Evolutionary conservation across 2,797 vertebrate species (phyloP), one percentile per base, ranked within the genome.

Genomic region (Manis javanica): DNA sequence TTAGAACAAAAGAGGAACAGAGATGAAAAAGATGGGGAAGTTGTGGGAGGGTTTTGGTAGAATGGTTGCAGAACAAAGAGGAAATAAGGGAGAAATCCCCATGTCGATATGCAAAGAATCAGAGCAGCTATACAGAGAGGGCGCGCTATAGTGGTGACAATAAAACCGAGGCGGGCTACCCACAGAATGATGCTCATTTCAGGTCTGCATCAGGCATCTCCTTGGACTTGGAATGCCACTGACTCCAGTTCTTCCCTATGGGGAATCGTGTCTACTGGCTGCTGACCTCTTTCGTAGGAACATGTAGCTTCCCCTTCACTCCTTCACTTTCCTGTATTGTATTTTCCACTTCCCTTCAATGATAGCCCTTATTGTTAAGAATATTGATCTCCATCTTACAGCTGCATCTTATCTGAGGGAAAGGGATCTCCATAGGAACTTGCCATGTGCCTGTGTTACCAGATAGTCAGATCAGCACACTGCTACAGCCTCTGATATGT

Each of bases 151-250:
- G 1, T 13, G 39, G 63, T 39, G 53, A 12, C 46, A 84, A 46
- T 42, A 31, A n/a, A 66, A 37, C 2, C 7, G 5, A 13, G 9
- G 10, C 5, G 12, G 7, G 10, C 11, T 37, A 66, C 3, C 0
- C 8, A 19, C 11, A 77, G 15, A 51, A 66, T 2, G n/a, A 19
- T 3, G 15, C 31, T 63, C 53, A 49, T 3, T 2, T 2, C 15
- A 7, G 23, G 5, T 11, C 34, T n/a, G 4, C 2, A 3, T 14
- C 2, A 78, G 4, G n/a, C 61, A 34, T 21, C 37, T 68, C 11
- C 18, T 31, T 9, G 34, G 10, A 77, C 18, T 51, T 37, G 11
- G 13, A 84, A 87, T 7, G 15, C 9, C 9, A 57, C 4, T 23
- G 31, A 57, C 18, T 49, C 5, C 2, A 39, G 10, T 31, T 49